phyloP scores from a whole-genome alignment of 2,888 invertebrate species.

The Aplocera efformata region DNA sequence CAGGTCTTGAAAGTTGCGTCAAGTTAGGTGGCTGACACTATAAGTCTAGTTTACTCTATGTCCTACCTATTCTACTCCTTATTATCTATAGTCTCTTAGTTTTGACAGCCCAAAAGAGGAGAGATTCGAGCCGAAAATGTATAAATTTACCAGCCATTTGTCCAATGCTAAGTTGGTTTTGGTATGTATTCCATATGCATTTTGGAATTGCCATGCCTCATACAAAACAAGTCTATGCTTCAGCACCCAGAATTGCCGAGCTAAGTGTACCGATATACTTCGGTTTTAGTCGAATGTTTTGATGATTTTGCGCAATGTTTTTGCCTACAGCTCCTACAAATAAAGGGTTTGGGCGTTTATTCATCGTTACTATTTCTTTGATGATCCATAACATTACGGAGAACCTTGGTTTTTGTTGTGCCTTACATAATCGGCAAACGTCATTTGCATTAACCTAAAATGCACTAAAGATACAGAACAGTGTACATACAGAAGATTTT shows the following conservation, averaged over 20 bases:
- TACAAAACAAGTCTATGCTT: neutral
- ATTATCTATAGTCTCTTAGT: slow-evolving; percentile 60
- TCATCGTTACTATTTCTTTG: neutral
- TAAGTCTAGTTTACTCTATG: no score
- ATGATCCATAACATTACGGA: slow-evolving; percentile 31
- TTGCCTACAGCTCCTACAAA: slow-evolving; percentile 2
- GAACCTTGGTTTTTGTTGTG: slow-evolving; percentile 51
- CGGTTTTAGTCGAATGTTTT: slow-evolving; percentile 33
- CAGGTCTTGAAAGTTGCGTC: no score
- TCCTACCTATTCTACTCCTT: neutral
- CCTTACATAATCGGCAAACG: slow-evolving; percentile 71
- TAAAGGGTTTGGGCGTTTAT: slow-evolving; percentile 2
- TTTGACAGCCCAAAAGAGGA: slow-evolving; percentile 66
- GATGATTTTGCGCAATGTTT: slow-evolving; percentile 20
- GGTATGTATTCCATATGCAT: slow-evolving; percentile 45
- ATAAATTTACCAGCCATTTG: slow-evolving; percentile 69
- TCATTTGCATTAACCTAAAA: slow-evolving; percentile 69
- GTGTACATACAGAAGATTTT: slow-evolving; percentile 24
- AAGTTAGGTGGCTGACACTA: no score
- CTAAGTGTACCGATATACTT: neutral
- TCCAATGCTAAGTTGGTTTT: slow-evolving; percentile 63
- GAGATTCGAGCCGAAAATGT: slow-evolving; percentile 74
- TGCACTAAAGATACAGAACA: slow-evolving; percentile 36
- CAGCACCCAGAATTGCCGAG: neutral
- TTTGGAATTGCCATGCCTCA: neutral